These are phyloP conservation scores for Sardina pilchardus DNA, from an alignment of 2,113 vertebrate species.

Conservation along the genomic window DNA sequence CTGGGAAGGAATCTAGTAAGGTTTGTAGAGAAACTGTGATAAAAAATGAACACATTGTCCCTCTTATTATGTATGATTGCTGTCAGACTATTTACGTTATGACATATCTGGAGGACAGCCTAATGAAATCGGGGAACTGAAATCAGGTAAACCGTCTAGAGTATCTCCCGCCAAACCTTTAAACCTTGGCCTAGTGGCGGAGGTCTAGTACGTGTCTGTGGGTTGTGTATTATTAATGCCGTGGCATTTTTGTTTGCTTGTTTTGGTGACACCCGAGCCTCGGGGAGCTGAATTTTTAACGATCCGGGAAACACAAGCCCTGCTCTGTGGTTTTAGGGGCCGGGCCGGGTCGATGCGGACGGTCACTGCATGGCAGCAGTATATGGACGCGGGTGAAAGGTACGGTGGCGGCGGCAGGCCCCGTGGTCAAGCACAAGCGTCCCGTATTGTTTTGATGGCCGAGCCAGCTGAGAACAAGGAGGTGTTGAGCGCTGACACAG, in stretches of 20 bases:
- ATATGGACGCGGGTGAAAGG: background rate
- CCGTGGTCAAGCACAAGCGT: background rate
- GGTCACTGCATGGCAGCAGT: background rate
- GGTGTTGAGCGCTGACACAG: slow-evolving; percentile 42
- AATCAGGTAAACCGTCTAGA: background rate
- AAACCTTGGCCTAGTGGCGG: background rate
- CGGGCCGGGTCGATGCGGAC: slow-evolving; percentile 21
- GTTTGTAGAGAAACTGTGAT: background rate
- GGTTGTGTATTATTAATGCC: slow-evolving; percentile 63
- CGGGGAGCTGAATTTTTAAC: slow-evolving; percentile 65
- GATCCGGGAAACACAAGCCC: slow-evolving; percentile 58
- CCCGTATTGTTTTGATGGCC: slow-evolving; percentile 36
- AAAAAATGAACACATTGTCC: background rate
- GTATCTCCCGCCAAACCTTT: background rate
- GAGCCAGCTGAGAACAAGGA: slow-evolving; percentile 31
- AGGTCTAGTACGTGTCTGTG: slow-evolving; percentile 29
- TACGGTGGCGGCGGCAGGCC: background rate
- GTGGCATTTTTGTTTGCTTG: slow-evolving; percentile 65
- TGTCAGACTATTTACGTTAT: background rate
- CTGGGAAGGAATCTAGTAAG: background rate
- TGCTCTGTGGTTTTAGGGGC: slow-evolving; percentile 42
- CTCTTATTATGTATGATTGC: background rate
- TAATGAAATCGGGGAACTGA: background rate
- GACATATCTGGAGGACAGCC: background rate
- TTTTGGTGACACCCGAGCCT: slow-evolving; percentile 61